A percentile compares a stretch with the other conserved stretches of the same genome.
phyloP scores from a whole-genome alignment of 2,888 invertebrate species.

The Helicoverpa assulta region DNA sequence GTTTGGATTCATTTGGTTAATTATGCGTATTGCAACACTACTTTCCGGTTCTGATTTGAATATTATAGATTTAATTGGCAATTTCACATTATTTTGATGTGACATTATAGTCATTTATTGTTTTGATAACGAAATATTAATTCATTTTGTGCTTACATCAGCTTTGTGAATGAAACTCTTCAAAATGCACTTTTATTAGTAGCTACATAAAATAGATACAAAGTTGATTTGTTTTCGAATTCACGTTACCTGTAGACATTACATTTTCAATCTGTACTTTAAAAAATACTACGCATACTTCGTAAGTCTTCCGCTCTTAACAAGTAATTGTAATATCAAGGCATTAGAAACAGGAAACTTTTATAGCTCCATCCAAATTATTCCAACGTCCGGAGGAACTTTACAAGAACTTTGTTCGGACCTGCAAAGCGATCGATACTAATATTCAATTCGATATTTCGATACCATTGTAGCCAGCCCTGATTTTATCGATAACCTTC shows the following conservation, averaged over 20 bases:
- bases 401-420: conserved; percentile 23
- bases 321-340: conserved; percentile 22
- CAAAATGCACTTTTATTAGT: too few species aligned
- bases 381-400: conserved; percentile 23
- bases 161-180: too few species aligned
- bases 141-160: too few species aligned
- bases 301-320: too few species aligned
- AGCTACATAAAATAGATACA: too few species aligned
- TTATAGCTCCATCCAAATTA: conserved; percentile 38
- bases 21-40: conserved; percentile 13
- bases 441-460: conserved; percentile 44
- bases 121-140: background rate
- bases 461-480: conserved; percentile 21
- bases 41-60: conserved; percentile 9
- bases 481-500: conserved; percentile 50
- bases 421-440: conserved; percentile 41
- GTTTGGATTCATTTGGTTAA: conserved; percentile 27
- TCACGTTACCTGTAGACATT: too few species aligned
- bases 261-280: too few species aligned
- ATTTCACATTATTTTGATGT: background rate
- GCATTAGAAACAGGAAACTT: conserved; percentile 32
- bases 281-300: too few species aligned
- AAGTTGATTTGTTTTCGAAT: too few species aligned
- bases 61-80: background rate
- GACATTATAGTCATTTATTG: background rate